phyloP scores from a whole-genome alignment of 2,888 invertebrate genomes.

The Cheilosia vulpina region DNA sequence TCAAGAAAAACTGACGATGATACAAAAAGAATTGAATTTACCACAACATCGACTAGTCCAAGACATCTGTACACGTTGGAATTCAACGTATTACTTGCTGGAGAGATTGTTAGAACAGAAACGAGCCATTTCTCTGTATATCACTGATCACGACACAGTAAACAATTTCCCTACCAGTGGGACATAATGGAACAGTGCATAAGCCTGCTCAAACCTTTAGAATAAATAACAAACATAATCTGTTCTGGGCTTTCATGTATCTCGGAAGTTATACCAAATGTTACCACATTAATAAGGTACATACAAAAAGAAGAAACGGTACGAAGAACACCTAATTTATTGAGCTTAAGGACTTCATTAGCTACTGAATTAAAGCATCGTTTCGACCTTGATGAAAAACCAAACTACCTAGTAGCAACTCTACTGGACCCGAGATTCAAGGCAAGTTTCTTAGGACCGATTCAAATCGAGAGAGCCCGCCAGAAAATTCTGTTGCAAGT shows the following conservation, averaged over 20 bases:
- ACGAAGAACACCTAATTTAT: slow-evolving; percentile 15
- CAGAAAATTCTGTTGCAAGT: not conserved
- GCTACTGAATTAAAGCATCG: slow-evolving; percentile 35
- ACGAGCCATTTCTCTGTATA: slow-evolving; percentile 30
- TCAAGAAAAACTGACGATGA: slow-evolving; percentile 73
- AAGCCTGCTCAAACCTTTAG: slow-evolving; percentile 74
- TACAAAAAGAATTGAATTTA: slow-evolving; percentile 74
- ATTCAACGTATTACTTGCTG: slow-evolving; percentile 39
- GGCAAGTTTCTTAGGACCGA: not conserved
- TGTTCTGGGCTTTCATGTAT: slow-evolving; percentile 74
- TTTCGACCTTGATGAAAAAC: slow-evolving; percentile 23
- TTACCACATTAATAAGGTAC: slow-evolving; percentile 58
- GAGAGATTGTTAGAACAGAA: slow-evolving; percentile 44
- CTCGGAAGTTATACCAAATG: slow-evolving; percentile 76
- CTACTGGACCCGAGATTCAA: slow-evolving; percentile 52
- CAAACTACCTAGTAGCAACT: slow-evolving; percentile 40
- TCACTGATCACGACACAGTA: slow-evolving; percentile 35
- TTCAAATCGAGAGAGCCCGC: not conserved
- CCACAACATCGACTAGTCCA: slow-evolving; percentile 75
- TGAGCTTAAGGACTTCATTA: slow-evolving; percentile 71
- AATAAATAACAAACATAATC: slow-evolving; percentile 76
- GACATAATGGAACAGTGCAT: slow-evolving; percentile 49
- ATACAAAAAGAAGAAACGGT: slow-evolving; percentile 25
- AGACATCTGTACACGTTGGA: slow-evolving; percentile 55
- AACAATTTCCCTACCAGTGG: slow-evolving; percentile 62